phyloP scores from a whole-genome alignment of 2,888 invertebrate genomes.

The Chrysolina americana region DNA sequence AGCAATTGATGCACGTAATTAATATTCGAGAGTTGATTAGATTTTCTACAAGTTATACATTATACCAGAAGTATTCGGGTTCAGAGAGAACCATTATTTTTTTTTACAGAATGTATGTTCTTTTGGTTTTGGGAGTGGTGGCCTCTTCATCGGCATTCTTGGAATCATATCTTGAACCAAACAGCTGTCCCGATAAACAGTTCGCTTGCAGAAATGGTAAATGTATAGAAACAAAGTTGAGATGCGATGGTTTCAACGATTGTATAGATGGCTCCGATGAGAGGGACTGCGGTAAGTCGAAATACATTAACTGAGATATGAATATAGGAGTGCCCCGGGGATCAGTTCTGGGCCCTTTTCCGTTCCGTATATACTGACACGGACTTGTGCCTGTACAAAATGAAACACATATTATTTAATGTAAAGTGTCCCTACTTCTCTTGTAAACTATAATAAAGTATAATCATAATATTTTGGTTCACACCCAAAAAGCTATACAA shows the following conservation, averaged over 20 bases:
- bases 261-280: constrained; percentile 62
- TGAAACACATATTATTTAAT: no score
- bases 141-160: constrained; percentile 49
- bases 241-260: constrained; percentile 58
- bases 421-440: no score
- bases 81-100: background rate
- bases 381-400: no score
- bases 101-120: constrained; percentile 44
- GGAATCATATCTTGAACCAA: constrained; percentile 34
- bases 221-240: constrained; percentile 54
- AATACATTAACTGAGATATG: background rate
- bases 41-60: no score
- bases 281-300: constrained; percentile 58
- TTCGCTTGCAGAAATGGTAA: constrained; percentile 56
- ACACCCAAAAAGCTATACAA: no score
- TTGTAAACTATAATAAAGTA: no score
- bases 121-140: constrained; percentile 49
- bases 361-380: background rate
- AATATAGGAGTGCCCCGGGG: background rate
- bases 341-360: background rate
- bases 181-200: constrained; percentile 54
- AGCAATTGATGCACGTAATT: no score
- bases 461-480: no score
- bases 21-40: no score
- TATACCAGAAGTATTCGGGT: no score